These are phyloP conservation scores for Coelinius sp. DNA, from an alignment of 2,888 invertebrate genomes.

Conservation along the genomic window DNA sequence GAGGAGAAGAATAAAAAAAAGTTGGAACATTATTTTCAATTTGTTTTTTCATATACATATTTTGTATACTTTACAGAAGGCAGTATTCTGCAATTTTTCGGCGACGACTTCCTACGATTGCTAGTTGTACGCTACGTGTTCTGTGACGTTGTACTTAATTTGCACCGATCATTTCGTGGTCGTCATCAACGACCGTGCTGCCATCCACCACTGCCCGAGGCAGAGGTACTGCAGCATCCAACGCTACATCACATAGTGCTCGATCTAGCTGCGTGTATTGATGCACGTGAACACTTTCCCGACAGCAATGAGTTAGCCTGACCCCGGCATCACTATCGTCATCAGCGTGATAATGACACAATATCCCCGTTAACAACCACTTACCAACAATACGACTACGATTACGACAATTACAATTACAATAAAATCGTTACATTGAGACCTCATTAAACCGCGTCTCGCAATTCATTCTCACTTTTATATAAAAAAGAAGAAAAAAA, in stretches of 20 bases:
- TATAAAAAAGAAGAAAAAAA: constrained; percentile 29
- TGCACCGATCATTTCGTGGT: constrained; percentile 88
- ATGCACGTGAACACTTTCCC: constrained; percentile 83
- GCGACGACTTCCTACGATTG: constrained; percentile 94
- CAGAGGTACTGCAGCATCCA: constrained; percentile 88
- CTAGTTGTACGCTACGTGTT: constrained; percentile 92
- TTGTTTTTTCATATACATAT: not conserved
- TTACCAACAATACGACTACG: constrained; percentile 68
- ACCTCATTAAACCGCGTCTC: constrained; percentile 66
- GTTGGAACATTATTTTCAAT: not conserved
- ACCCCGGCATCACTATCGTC: constrained; percentile 74
- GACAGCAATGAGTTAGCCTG: constrained; percentile 77
- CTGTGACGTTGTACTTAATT: constrained; percentile 90
- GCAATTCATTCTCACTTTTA: constrained; percentile 50
- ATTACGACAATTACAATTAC: constrained; percentile 69
- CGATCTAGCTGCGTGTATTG: constrained; percentile 87
- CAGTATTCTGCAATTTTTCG: constrained; percentile 85
- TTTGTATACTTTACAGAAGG: constrained; percentile 59
- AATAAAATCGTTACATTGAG: constrained; percentile 69
- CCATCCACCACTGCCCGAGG: constrained; percentile 88
- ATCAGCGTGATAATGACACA: constrained; percentile 58
- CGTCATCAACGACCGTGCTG: constrained; percentile 89
- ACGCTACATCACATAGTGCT: constrained; percentile 84
- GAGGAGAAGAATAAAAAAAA: not conserved
- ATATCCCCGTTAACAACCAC: constrained; percentile 61